Percentiles rank a stretch among this genome's conserved stretches.
Evolutionary conservation across 1,140 invertebrate genomes (phyloP).

Genomic region (Saccostrea glomerata): DNA sequence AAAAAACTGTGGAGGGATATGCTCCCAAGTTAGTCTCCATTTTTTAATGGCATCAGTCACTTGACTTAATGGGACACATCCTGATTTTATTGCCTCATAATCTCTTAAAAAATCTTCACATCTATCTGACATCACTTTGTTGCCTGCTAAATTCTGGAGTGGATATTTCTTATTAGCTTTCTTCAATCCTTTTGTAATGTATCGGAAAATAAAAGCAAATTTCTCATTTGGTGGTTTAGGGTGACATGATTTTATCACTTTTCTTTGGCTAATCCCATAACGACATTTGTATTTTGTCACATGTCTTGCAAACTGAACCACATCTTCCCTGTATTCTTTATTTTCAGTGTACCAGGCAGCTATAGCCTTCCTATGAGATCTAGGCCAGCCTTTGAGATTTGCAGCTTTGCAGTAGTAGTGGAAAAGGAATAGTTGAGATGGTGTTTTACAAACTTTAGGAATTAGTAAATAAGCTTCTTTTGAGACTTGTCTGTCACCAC

Average conservation of each 20-base stretch:
- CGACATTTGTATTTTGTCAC: conserved; percentile 1
- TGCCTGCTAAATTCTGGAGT: background rate
- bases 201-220: background rate
- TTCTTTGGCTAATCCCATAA: background rate
- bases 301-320: background rate
- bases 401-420: background rate
- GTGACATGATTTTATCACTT: background rate
- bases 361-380: background rate
- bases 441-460: background rate
- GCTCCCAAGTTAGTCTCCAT: background rate
- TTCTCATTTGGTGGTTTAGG: conserved; percentile 1
- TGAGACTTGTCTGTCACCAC: background rate
- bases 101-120: background rate
- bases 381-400: background rate
- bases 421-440: background rate
- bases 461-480: background rate
- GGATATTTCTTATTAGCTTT: background rate
- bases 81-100: background rate
- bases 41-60: background rate
- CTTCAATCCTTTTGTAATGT: background rate
- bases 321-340: background rate
- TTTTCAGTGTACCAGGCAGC: background rate
- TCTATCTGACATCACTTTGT: background rate
- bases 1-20: background rate
- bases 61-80: background rate